Evolutionary conservation across 1,140 invertebrate species (phyloP), one percentile per base, ranked within the genome.

Genomic region (Plectrocnemia conspersa): DNA sequence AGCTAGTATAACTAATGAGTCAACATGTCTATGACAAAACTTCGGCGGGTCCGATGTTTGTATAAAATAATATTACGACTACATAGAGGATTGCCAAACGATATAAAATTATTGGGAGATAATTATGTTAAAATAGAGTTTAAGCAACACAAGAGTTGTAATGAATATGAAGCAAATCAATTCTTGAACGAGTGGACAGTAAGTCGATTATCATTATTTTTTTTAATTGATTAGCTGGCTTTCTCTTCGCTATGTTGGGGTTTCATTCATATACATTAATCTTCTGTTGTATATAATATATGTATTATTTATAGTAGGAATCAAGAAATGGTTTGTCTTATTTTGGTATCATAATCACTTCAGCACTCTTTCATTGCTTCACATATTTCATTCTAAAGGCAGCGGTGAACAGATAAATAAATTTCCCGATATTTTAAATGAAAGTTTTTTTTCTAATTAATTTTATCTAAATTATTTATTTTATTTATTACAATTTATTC

Each of bases 161-260:
- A 78, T 48, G 70, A 75, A 9, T 70, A 77, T 41, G 85, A 91
- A 69, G 79, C 88, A 9, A 68, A 77, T 19, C 74, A 86, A 54
- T 96, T 97, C 68, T 80, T 95, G 69, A 81, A 79, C 22, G 91
- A 93, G 76, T 97, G 93, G 93, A 84, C 87, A 32, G 91, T 93
- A 76, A 81, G 81, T 76, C 58, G 38, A 54, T 57, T 10, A 9
- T 40, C 40, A 13, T 38, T 13, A 29, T 7, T 7, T 29, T 7
- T 29, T 29, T 29, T 7, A 29, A 29, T 7, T 7, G 7, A n/a
- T 7, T 7, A 7, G n/a, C 27, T 29, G 7, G 6, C 27, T n/a
- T 29, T 7, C n/a, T 29, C 7, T 29, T n/a, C 27, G 27, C 7
- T 7, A n/a, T n/a, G n/a, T 7, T 29, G 6, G 7, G 27, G n/a